A percentile compares a stretch with the other conserved stretches of the same genome.
Conservation (phyloP, 2,888 invertebrate genomes). For the Plusia festucae region DNA sequence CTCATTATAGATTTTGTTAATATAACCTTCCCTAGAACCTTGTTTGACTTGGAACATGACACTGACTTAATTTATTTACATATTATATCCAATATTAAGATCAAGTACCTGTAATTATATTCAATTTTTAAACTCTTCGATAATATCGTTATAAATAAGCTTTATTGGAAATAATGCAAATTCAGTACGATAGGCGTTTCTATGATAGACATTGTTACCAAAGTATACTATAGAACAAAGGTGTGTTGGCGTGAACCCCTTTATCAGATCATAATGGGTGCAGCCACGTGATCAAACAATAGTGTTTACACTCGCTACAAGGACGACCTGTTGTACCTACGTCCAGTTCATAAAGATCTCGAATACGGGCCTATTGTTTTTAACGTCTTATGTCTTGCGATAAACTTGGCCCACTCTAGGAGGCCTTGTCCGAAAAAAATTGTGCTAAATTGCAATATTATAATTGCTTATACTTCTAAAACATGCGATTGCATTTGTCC, state of each 20-base stretch:
- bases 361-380: slow-evolving; percentile 68
- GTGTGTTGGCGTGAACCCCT: slow-evolving; percentile 72
- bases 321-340: slow-evolving; percentile 73
- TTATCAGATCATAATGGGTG: slow-evolving; percentile 81
- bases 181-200: slow-evolving; percentile 51
- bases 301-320: slow-evolving; percentile 83
- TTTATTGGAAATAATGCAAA: slow-evolving; percentile 38
- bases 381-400: slow-evolving; percentile 57
- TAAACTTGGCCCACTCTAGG: slow-evolving; percentile 61
- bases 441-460: slow-evolving; percentile 35
- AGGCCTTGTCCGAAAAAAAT: slow-evolving; percentile 52
- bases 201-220: slow-evolving; percentile 58
- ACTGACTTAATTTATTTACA: slow-evolving; percentile 55
- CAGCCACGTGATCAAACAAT: slow-evolving; percentile 86
- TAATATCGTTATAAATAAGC: slow-evolving; percentile 20
- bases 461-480: slow-evolving; percentile 37
- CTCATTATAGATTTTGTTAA: slow-evolving; percentile 51
- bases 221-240: slow-evolving; percentile 68
- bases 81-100: slow-evolving; percentile 39
- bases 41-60: slow-evolving; percentile 56
- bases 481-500: slow-evolving; percentile 30
- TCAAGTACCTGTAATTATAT: slow-evolving; percentile 11
- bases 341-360: slow-evolving; percentile 69
- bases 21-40: slow-evolving; percentile 60
- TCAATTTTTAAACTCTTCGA: slow-evolving; percentile 6